Evolutionary conservation across 2,888 invertebrate species (phyloP).

Genomic region (Agrotis puta): DNA sequence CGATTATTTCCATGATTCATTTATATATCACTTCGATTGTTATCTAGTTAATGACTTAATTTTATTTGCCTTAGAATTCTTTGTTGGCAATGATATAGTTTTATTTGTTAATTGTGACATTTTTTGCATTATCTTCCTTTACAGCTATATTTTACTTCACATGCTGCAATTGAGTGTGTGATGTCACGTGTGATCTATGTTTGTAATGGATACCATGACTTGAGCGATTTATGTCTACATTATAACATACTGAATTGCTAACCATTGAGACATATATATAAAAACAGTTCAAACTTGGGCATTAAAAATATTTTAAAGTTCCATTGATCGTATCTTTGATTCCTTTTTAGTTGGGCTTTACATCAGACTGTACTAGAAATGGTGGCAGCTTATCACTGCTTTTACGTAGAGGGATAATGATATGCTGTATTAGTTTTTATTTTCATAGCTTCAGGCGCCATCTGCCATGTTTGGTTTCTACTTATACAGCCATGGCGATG

Average conservation of each 20-base stretch:
- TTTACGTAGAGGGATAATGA: conserved; percentile 33
- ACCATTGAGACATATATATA: conserved; percentile 27
- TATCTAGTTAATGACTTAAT: conserved; percentile 68
- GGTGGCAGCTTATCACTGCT: conserved; percentile 24
- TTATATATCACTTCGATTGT: conserved; percentile 50
- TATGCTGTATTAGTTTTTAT: conserved; percentile 45
- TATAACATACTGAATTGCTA: conserved; percentile 41
- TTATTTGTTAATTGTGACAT: conserved; percentile 53
- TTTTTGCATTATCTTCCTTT: conserved; percentile 52
- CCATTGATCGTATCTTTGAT: conserved; percentile 44
- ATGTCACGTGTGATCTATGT: conserved; percentile 57
- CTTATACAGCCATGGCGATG: conserved; percentile 20
- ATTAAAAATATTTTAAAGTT: conserved; percentile 51
- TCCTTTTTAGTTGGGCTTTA: conserved; percentile 40
- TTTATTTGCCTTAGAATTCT: conserved; percentile 61
- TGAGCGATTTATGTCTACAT: conserved; percentile 55
- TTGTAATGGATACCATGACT: conserved; percentile 54
- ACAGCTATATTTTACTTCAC: conserved; percentile 47
- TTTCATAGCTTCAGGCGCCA: conserved; percentile 46
- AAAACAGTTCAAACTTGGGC: conserved; percentile 46
- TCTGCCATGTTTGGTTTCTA: conserved; percentile 42
- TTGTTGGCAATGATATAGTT: conserved; percentile 55
- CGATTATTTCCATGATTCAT: conserved; percentile 58
- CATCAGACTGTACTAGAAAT: conserved; percentile 30
- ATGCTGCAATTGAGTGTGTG: conserved; percentile 38